Evolutionary conservation across 2,888 invertebrate species (phyloP).

Genomic region (Labia minor): DNA sequence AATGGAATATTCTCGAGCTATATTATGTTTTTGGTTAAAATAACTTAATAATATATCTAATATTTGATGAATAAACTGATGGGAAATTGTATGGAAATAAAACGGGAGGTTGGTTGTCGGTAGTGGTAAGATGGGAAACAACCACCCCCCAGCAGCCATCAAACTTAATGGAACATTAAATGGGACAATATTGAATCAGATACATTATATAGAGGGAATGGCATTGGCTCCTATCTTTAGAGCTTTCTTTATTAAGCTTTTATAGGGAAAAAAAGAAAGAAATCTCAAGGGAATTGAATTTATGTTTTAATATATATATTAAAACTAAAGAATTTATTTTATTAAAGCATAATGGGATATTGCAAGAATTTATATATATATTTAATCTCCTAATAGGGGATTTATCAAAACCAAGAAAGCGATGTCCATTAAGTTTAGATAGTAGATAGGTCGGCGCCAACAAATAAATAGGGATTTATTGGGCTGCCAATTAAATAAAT

Average conservation of each 20-base stretch:
- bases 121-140: no score
- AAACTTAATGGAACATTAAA: constrained; percentile 8
- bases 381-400: not conserved
- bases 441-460: not conserved
- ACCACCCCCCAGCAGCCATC: not conserved
- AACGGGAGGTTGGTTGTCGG: no score
- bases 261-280: not conserved
- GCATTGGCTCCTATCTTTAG: not conserved
- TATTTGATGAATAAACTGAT: no score
- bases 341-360: not conserved
- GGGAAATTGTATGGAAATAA: no score
- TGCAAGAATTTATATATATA: not conserved
- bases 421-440: not conserved
- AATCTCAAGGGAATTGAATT: constrained; percentile 13
- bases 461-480: not conserved
- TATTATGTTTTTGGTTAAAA: no score
- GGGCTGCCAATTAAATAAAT: not conserved
- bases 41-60: no score
- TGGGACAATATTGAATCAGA: constrained; percentile 4
- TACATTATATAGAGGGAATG: not conserved
- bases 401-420: not conserved
- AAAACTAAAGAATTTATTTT: not conserved
- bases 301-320: not conserved
- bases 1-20: no score
- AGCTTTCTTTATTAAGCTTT: constrained; percentile 2